A percentile compares a stretch with the other conserved stretches of the same genome.
These are phyloP conservation scores for Nannobrachium achirus DNA, from an alignment of 2,113 vertebrate genomes.

Conservation along the genomic window DNA sequence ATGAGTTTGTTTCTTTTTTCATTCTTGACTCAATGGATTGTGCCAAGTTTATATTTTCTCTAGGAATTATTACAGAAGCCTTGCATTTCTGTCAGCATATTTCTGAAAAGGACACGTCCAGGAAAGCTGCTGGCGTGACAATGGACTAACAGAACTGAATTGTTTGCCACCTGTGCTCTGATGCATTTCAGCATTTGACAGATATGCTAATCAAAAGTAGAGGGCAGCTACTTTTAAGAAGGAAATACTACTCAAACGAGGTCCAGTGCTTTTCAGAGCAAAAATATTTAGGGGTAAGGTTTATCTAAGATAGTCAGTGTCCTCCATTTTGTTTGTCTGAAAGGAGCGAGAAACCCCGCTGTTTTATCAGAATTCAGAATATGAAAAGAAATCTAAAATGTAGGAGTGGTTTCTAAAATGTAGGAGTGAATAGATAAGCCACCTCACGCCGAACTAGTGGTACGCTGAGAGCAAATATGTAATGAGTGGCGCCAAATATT, in stretches of 20 bases:
- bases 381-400: too few relatives aligned
- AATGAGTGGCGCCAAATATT: too few relatives aligned
- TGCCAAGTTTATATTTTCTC: conserved; percentile 41
- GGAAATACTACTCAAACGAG: background rate
- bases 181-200: conserved; percentile 35
- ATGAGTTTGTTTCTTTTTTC: conserved; percentile 19
- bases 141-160: conserved; percentile 53
- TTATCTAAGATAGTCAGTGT: too few relatives aligned
- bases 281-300: too few relatives aligned
- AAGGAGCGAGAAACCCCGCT: too few relatives aligned
- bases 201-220: conserved; percentile 17
- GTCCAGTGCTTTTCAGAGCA: too few relatives aligned
- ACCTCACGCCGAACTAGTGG: too few relatives aligned
- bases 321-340: too few relatives aligned
- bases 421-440: too few relatives aligned
- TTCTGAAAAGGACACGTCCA: conserved; percentile 36
- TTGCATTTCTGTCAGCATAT: conserved; percentile 37
- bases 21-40: conserved; percentile 11
- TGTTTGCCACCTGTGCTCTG: conserved; percentile 35
- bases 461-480: too few relatives aligned
- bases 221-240: background rate
- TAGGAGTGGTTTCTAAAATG: too few relatives aligned
- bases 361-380: too few relatives aligned
- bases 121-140: conserved; percentile 45
- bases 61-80: conserved; percentile 26